A percentile compares a stretch with the other conserved stretches of the same genome.
These are phyloP conservation scores for Euthynnus affinis DNA, from an alignment of 2,797 vertebrate species.

Conservation along the genomic window DNA sequence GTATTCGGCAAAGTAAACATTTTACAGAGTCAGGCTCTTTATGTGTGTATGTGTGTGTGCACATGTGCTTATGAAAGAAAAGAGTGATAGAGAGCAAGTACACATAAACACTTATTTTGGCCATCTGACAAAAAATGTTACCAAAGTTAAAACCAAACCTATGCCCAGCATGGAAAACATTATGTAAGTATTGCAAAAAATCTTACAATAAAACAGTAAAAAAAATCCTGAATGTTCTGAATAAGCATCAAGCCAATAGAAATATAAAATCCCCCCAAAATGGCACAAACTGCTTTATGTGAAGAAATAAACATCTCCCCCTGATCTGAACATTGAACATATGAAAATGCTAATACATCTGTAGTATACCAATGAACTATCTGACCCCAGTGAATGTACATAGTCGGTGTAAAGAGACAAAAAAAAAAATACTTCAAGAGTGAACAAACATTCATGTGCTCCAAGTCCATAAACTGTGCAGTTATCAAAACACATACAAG, in stretches of 20 bases:
- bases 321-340: neutral
- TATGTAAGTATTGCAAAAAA: neutral
- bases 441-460: slow-evolving; percentile 29
- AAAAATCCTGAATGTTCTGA: slow-evolving; percentile 6
- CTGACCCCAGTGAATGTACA: neutral
- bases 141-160: no score
- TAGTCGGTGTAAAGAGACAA: neutral
- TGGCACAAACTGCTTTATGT: slow-evolving; percentile 1
- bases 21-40: neutral
- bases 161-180: neutral
- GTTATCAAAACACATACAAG: slow-evolving; percentile 42
- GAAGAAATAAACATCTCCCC: neutral
- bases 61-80: neutral
- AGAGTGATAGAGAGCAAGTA: no score
- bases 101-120: no score
- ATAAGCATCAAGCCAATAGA: neutral
- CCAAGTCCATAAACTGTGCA: slow-evolving; percentile 34
- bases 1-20: no score
- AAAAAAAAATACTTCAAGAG: slow-evolving; percentile 18
- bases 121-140: no score
- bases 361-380: neutral
- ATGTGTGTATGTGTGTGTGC: neutral
- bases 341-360: slow-evolving; percentile 12
- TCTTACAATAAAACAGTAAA: neutral
- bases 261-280: neutral